Base-by-base conservation (phyloP, 2,113 vertebrate species). In the Saguinus midas region DNA sequence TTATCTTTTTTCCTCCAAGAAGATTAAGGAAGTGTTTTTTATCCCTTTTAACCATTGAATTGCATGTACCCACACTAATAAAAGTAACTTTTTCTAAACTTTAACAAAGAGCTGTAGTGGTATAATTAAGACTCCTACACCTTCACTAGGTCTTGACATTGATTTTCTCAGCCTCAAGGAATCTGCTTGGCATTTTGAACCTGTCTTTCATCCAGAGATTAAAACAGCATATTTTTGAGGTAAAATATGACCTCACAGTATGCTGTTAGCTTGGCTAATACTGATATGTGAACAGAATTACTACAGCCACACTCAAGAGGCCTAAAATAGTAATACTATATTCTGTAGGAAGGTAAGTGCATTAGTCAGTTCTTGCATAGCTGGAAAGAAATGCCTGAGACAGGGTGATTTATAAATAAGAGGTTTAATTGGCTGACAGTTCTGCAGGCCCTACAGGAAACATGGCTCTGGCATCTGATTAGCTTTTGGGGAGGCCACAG, bases 151-250 rank as follows among this genome's bases (percentile, higher is more conserved):
- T 14, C 11, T 75, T 55, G 17, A 50, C 13, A 0, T 89, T 85
- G 21, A 25, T 61, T 85, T 80, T 55, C 50, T 72, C 10, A n/a
- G 21, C 78, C 43, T 61, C 14, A 10, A 1, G 57, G 37, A 73
- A 27, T 64, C 55, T 78, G 0, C 23, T 92, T 57, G 81, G 64
- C 0, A 0, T 87, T 86, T 21, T 0, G 55, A 72, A 73, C 5
- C 7, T 87, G 40, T 40, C 18, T 79, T 20, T 91, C 23, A 86
- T 84, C 27, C 83, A 8, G 45, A 72, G n/a, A 58, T 64, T 57
- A 84, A 76, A 95, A 45, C 10, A 82, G 68, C 64, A 27, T 81
- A 32, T 82, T 96, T 95, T 10, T 50, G 66, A 97, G 80, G 37
- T 82, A 14, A 17, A 3, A 1, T 27, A 57, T 80, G 55, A 87